Base-by-base conservation (phyloP, 2,888 invertebrate species). In the Euzetes globulus region DNA sequence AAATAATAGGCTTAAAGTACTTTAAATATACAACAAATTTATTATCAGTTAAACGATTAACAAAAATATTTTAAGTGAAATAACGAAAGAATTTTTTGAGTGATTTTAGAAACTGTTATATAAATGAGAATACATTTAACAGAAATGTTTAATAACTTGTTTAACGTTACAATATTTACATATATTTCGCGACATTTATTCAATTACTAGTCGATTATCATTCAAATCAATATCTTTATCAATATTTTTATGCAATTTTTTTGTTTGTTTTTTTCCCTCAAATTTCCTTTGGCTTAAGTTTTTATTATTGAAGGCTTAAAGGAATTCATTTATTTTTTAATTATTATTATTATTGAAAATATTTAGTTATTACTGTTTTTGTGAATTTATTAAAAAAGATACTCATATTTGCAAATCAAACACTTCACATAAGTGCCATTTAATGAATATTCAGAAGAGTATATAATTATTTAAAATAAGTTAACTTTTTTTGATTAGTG, bases 341-440 rank as follows among this genome's bases (percentile, higher is more conserved):
- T 41, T 68, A 68, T 45, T 68, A 37, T 68, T 68, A 41, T 63
- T 63, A 45, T 45, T 65, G 17, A 29, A 37, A 65, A 65, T 37
- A 65, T 29, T 65, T 68, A 41, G 27, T 68, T 41, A 22, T 68
- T 33, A 37, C 6, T 3, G 1, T 33, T n/a, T 33, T 60, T 60
- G 25, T 60, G 27, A 25, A 60, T 27, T 27, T 60, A 68, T 22
- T 68, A 41, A 19, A 68, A 68, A 68, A 41, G 68, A 68, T 68
- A 68, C 68, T 68, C 68, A 68, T 68, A 68, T 68, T 68, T 68
- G 68, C 68, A 68, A 68, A 63, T 68, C 68, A 68, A 68, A 68
- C 60, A 68, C 63, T 25, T 63, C 52, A 52, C 68, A 19, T 45
- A 68, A 68, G 68, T 68, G 68, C 68, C 68, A 68, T 68, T 68